Evolutionary conservation across 2,888 invertebrate genomes (phyloP), one percentile per base, ranked within the genome.

Genomic region (Belgica antarctica): DNA sequence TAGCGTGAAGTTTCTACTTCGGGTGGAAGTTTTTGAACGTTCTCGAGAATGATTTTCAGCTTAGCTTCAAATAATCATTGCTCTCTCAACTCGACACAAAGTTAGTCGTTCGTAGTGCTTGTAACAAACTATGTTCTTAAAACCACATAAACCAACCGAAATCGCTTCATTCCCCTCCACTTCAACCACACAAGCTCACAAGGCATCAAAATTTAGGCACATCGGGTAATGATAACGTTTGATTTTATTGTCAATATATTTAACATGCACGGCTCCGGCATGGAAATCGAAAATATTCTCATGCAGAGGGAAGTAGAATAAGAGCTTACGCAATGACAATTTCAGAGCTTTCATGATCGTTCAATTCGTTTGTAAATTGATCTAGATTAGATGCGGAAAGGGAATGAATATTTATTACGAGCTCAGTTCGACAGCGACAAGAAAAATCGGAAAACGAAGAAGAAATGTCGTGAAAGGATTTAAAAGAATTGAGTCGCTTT

Each of bases 211-310:
- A 4, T 10, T 41, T 41, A 7, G 12, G 12, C 24, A 24, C 19
- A 22, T 57, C 22, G 24, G 25, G 24, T 22, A 57, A 34, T 62
- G 62, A 62, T 62, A 19, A 34, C 22, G 34, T 62, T 62, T 62
- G 62, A 62, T 31, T 62, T 62, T 62, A 62, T 62, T 34, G 62
- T 62, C 62, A 31, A 62, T 62, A 62, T 34, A 62, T 62, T 62
- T 62, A 19, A 15, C 34, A 41, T 41, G 10, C 41, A 41, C 15
- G 15, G 3, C 4, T 41, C 3, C 15, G 15, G 41, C 41, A n/a
- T 41, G 15, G 41, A 41, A 41, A 41, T 41, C 41, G 41, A 41
- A 41, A 41, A 12, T n/a, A 41, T 41, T 41, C 12, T 41, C 41
- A 41, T 41, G n/a, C 31, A 41, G 41, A 7, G 41, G 12, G 41